Evolutionary conservation across 2,797 vertebrate genomes (phyloP).

Genomic region (Pantherophis vulpinus): DNA sequence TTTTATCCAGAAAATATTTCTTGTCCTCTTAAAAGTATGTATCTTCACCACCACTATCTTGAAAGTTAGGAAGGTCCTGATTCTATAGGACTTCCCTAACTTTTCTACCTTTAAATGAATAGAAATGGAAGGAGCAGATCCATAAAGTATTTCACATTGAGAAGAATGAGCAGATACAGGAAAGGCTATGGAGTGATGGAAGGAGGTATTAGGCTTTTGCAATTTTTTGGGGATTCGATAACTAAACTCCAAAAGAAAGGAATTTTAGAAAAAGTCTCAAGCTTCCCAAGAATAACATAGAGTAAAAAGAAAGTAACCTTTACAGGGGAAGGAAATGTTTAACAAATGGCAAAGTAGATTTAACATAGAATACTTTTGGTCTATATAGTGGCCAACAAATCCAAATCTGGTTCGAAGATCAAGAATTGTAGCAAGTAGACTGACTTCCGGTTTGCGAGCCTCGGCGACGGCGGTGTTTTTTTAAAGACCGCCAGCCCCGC

Average conservation of each 20-base stretch:
- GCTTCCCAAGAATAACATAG: neutral
- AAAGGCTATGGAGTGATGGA: neutral
- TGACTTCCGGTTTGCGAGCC: too few relatives aligned
- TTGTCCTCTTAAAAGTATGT: neutral
- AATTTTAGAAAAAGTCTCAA: neutral
- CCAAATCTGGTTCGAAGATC: neutral
- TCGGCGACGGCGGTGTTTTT: too few relatives aligned
- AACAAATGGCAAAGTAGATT: neutral
- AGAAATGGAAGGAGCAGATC: neutral
- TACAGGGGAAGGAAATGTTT: neutral
- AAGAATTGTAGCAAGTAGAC: neutral
- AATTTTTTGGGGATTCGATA: neutral
- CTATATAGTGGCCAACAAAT: neutral
- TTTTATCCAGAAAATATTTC: neutral
- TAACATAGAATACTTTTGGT: neutral
- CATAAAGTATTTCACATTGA: neutral
- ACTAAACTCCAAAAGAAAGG: neutral
- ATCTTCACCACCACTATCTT: neutral
- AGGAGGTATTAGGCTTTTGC: neutral
- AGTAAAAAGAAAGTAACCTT: neutral
- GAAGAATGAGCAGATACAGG: neutral
- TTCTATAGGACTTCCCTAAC: neutral
- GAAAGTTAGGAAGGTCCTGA: too few relatives aligned
- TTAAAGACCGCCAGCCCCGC: too few relatives aligned
- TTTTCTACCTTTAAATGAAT: neutral